Evolutionary conservation across 2,113 vertebrate genomes (phyloP).

Genomic region (Capreolus pygargus): DNA sequence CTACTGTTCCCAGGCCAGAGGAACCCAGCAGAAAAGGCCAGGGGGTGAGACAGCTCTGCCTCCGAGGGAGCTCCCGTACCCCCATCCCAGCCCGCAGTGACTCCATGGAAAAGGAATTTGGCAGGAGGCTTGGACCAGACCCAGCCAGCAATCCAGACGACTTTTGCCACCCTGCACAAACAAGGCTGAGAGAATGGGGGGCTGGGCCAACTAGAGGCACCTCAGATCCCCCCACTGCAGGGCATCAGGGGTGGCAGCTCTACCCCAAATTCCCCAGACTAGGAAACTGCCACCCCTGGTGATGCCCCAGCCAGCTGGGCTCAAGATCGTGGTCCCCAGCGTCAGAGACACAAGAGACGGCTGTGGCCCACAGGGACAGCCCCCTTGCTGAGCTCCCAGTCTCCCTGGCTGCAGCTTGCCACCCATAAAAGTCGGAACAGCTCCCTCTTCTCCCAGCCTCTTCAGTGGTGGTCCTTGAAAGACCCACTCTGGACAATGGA

Average conservation of each 20-base stretch:
- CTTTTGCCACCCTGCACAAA: constrained; percentile 41
- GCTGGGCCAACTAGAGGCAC: background rate
- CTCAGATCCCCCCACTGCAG: background rate
- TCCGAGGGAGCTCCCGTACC: background rate
- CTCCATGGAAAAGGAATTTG: constrained; percentile 74
- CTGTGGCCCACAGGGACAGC: constrained; percentile 44
- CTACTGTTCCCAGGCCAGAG: background rate
- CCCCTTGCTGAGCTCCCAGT: background rate
- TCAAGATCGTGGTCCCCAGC: background rate
- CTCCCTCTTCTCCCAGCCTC: background rate
- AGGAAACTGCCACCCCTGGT: background rate
- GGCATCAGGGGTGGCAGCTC: background rate
- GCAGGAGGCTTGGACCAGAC: constrained; percentile 58
- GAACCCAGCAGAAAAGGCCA: background rate
- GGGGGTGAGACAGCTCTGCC: background rate
- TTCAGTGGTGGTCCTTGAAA: background rate
- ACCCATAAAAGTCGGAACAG: background rate
- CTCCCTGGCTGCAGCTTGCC: background rate
- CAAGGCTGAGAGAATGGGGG: background rate
- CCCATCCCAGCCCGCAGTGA: background rate
- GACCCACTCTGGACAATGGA: background rate
- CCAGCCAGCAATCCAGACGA: constrained; percentile 58
- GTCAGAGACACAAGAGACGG: constrained; percentile 58
- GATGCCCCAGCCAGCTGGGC: background rate
- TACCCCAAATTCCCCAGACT: background rate